Conservation (phyloP, 2,113 vertebrate genomes). For the Corapipo altera region DNA sequence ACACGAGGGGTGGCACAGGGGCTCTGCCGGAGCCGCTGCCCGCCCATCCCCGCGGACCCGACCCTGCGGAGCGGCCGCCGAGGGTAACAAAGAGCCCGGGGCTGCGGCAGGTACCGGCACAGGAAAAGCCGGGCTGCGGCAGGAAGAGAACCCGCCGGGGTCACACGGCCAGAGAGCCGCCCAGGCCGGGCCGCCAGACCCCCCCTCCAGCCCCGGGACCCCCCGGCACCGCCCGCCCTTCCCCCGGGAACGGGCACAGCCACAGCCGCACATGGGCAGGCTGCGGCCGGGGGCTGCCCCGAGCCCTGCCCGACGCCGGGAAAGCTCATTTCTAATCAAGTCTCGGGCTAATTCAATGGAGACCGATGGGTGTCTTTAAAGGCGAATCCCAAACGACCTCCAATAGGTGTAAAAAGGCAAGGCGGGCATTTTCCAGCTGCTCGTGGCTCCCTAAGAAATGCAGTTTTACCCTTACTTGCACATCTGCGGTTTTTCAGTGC, state of each 20-base stretch:
- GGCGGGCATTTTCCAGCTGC: not conserved
- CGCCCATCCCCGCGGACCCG: not conserved
- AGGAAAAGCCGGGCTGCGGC: constrained; percentile 52
- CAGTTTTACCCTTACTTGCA: accelerated
- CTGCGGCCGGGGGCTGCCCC: not conserved
- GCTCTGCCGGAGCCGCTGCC: not conserved
- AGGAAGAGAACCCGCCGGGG: constrained; percentile 61
- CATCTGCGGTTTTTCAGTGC: not conserved
- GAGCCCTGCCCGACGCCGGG: accelerated
- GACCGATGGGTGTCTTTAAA: not conserved
- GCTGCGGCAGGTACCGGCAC: constrained; percentile 38
- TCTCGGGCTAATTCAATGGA: not conserved
- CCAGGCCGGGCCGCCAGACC: constrained; percentile 1
- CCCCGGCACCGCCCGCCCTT: not conserved
- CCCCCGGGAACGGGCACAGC: not conserved
- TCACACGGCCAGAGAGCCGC: constrained; percentile 60
- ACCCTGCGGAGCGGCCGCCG: not conserved
- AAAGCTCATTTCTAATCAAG: not conserved
- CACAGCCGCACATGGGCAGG: accelerated
- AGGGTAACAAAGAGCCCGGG: constrained; percentile 55
- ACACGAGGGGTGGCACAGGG: not conserved
- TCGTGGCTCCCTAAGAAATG: not conserved
- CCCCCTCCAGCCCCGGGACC: constrained; percentile 20
- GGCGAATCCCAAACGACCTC: not conserved
- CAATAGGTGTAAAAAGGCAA: not conserved